Evolutionary conservation across 2,888 invertebrate species (phyloP).

Genomic region (Drosophila prolongata): DNA sequence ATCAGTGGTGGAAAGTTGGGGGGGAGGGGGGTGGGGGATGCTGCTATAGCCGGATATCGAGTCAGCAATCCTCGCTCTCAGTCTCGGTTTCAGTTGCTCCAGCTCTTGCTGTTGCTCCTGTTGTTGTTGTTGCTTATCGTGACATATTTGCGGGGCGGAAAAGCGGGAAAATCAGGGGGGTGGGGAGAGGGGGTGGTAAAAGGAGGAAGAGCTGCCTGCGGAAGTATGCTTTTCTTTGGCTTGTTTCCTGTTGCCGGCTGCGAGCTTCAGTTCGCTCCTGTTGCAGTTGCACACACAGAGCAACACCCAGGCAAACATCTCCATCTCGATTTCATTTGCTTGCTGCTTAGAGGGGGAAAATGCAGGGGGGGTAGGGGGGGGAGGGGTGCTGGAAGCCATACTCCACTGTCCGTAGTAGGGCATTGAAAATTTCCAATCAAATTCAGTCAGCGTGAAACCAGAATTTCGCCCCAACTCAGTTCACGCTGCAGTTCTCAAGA

Average conservation of each 20-base stretch:
- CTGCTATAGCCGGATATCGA: conserved; percentile 59
- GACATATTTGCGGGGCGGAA: conserved; percentile 61
- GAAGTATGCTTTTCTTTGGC: conserved; percentile 60
- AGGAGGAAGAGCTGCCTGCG: conserved; percentile 43
- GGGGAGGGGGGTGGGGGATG: not conserved
- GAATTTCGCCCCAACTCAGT: conserved; percentile 64
- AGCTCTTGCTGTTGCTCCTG: conserved; percentile 18
- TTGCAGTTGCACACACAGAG: conserved; percentile 30
- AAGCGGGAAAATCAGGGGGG: not conserved
- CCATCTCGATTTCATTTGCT: conserved; percentile 50
- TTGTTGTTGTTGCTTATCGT: conserved; percentile 58
- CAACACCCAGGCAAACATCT: conserved; percentile 27
- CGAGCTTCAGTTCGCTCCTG: conserved; percentile 22
- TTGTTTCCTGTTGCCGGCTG: conserved; percentile 60
- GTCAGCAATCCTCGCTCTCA: conserved; percentile 47
- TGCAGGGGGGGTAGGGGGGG: too few species aligned
- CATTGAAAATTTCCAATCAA: conserved; percentile 77
- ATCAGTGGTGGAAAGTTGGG: not conserved
- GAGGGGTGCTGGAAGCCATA: not conserved
- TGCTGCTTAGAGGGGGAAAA: conserved; percentile 41
- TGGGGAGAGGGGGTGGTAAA: not conserved
- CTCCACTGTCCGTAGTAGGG: conserved; percentile 32
- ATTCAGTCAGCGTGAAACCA: conserved; percentile 75
- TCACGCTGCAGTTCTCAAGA: conserved; percentile 61
- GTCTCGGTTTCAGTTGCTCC: conserved; percentile 6